A percentile compares a stretch with the other conserved stretches of the same genome.
Evolutionary conservation across 2,888 invertebrate genomes (phyloP).

Genomic region (Eupithecia subumbrata): DNA sequence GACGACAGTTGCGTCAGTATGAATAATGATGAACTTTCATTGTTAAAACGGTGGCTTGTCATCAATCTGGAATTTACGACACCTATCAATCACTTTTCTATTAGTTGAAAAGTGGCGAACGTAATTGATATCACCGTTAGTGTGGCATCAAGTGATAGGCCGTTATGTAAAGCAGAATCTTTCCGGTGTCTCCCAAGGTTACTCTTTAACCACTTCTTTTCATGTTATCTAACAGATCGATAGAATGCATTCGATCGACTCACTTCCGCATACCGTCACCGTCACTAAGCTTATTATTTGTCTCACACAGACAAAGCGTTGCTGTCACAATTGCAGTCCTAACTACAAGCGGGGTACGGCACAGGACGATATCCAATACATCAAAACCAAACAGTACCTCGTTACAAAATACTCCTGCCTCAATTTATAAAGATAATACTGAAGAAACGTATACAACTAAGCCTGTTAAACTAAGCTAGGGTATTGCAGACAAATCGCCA

Average conservation of each 20-base stretch:
- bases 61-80: constrained; percentile 41
- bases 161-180: background rate
- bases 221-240: constrained; percentile 43
- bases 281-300: constrained; percentile 50
- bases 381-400: constrained; percentile 74
- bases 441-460: constrained; percentile 65
- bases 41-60: constrained; percentile 43
- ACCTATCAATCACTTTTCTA: constrained; percentile 8
- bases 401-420: constrained; percentile 60
- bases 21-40: constrained; percentile 51
- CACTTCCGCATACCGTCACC: constrained; percentile 48
- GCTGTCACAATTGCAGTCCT: constrained; percentile 63
- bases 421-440: constrained; percentile 55
- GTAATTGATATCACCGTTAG: constrained; percentile 4
- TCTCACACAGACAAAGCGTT: constrained; percentile 72
- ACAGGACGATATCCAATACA: constrained; percentile 80
- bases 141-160: too few species aligned
- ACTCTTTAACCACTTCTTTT: constrained; percentile 31
- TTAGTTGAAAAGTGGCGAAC: background rate
- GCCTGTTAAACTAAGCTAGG: constrained; percentile 63
- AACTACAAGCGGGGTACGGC: constrained; percentile 71
- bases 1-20: constrained; percentile 51
- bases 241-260: constrained; percentile 48
- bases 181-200: constrained; percentile 27
- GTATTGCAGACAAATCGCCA: constrained; percentile 61